phyloP scores from a whole-genome alignment of 1,140 invertebrate genomes.

The Campoletis sonorensis region DNA sequence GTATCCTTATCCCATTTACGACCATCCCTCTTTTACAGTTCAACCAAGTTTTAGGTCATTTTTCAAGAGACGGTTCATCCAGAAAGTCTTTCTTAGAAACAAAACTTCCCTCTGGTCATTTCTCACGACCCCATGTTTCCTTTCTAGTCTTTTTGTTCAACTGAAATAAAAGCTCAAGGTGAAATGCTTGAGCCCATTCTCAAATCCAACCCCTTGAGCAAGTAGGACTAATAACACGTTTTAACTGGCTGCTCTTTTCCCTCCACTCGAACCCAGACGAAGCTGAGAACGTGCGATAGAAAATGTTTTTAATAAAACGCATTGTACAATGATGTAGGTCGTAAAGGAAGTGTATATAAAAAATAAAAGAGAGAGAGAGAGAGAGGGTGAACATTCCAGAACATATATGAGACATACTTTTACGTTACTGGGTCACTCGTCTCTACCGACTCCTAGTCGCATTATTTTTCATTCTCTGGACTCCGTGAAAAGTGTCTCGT shows the following conservation, averaged over 20 bases:
- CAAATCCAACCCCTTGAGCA: not conserved
- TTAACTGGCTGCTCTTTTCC: not conserved
- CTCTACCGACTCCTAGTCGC: not conserved
- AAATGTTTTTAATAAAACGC: constrained; percentile 29
- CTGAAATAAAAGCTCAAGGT: not conserved
- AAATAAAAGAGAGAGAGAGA: not conserved
- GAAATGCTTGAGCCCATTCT: constrained; percentile 1
- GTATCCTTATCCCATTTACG: not conserved
- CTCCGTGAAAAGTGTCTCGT: no score
- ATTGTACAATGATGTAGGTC: constrained; percentile 22
- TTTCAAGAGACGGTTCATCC: not conserved
- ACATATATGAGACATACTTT: not conserved
- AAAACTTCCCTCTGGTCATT: not conserved
- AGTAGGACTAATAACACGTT: not conserved
- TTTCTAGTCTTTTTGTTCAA: not conserved
- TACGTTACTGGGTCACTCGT: not conserved
- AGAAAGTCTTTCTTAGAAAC: not conserved
- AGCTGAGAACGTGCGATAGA: not conserved
- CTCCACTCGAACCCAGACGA: not conserved
- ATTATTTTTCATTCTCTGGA: not conserved
- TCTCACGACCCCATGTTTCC: not conserved
- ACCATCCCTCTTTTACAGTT: not conserved
- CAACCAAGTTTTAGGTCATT: not conserved
- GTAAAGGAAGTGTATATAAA: not conserved
- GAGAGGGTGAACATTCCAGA: no score